phyloP scores from a whole-genome alignment of 2,888 invertebrate genomes.

The Eupithecia dodoneata region DNA sequence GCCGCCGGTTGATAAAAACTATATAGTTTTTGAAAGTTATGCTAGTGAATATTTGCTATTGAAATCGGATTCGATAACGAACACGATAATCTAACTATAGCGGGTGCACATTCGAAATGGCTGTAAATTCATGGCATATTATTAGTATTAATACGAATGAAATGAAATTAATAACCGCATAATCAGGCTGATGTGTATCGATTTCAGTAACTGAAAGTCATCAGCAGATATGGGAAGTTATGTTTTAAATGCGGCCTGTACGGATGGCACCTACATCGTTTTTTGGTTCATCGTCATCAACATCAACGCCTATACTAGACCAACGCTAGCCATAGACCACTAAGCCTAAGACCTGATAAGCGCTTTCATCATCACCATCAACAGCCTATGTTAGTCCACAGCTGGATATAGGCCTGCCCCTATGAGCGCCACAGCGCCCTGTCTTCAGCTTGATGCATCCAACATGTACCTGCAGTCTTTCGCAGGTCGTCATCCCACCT shows the following conservation, averaged over 20 bases:
- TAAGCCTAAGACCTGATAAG: no score
- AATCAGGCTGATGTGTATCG: conserved; percentile 7
- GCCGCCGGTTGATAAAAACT: conserved; percentile 1
- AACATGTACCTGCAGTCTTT: no score
- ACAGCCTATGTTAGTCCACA: no score
- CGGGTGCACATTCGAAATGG: conserved; percentile 5
- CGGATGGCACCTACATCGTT: neutral
- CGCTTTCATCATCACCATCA: no score
- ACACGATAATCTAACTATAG: neutral
- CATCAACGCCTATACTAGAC: neutral
- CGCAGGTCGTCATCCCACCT: no score
- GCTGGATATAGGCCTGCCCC: no score
- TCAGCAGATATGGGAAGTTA: neutral
- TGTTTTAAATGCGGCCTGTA: neutral
- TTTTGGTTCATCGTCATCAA: neutral
- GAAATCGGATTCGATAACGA: neutral
- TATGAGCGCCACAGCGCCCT: no score
- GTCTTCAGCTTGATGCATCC: no score
- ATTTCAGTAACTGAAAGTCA: conserved; percentile 11
- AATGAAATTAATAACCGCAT: conserved; percentile 11
- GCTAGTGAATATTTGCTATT: neutral
- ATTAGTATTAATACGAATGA: conserved; percentile 3
- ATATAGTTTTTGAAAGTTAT: neutral
- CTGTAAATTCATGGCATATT: conserved; percentile 4
- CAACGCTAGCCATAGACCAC: neutral